A percentile compares a stretch with the other conserved stretches of the same genome.
Evolutionary conservation across 2,113 vertebrate species (phyloP).

Genomic region (Pollachius pollachius): DNA sequence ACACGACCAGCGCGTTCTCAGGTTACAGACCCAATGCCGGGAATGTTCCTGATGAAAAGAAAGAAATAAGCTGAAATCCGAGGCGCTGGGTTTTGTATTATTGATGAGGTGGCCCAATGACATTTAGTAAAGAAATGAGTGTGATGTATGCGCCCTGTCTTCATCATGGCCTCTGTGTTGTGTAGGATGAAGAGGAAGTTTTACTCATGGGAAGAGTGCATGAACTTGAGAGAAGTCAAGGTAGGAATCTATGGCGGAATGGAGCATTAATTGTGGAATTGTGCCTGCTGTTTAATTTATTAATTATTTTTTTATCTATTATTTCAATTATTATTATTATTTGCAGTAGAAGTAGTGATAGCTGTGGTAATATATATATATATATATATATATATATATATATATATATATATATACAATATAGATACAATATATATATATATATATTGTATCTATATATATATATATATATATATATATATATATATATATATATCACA

Average conservation of each 20-base stretch:
- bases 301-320: too few species aligned
- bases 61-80: conserved; percentile 26
- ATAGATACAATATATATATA: too few species aligned
- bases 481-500: too few species aligned
- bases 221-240: conserved; percentile 98
- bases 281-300: too few species aligned
- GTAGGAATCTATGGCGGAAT: conserved; percentile 64
- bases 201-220: conserved; percentile 98
- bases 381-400: too few species aligned
- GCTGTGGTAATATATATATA: too few species aligned
- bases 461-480: too few species aligned
- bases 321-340: too few species aligned
- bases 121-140: background rate
- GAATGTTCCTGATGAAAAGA: background rate
- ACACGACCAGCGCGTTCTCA: background rate
- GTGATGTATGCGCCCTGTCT: background rate
- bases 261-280: too few species aligned
- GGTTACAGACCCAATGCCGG: background rate
- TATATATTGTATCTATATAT: too few species aligned
- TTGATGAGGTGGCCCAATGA: conserved; percentile 19
- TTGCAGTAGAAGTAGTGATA: too few species aligned
- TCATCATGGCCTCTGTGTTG: conserved; percentile 16
- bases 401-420: too few species aligned
- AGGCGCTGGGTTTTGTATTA: conserved; percentile 25
- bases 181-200: conserved; percentile 98